These are phyloP conservation scores for Copidosoma floridanum DNA, from an alignment of 1,140 invertebrate genomes.

Conservation along the genomic window DNA sequence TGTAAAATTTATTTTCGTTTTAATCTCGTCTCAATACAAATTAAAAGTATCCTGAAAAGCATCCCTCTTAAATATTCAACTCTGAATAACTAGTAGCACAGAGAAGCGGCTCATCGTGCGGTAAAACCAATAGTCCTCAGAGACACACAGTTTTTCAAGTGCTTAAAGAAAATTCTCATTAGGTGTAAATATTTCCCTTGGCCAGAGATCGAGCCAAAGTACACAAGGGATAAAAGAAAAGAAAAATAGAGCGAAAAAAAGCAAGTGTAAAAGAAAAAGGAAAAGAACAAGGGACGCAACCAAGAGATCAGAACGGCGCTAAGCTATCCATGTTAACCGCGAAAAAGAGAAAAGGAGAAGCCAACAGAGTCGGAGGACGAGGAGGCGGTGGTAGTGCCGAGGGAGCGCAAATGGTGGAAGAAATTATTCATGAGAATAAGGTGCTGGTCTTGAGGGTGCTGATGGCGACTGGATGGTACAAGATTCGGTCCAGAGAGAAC, in stretches of 20 bases:
- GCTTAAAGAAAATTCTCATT: constrained; percentile 7
- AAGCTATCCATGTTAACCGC: not conserved
- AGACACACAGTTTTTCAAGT: too few relatives aligned
- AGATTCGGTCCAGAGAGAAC: constrained; percentile 36
- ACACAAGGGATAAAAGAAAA: too few relatives aligned
- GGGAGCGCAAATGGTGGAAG: constrained; percentile 29
- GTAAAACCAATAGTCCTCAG: too few relatives aligned
- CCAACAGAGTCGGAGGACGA: not conserved
- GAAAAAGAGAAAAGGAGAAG: not conserved
- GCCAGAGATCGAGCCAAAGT: not conserved
- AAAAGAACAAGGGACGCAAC: too few relatives aligned
- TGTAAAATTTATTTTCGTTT: too few relatives aligned
- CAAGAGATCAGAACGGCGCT: not conserved
- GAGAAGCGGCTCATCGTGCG: too few relatives aligned
- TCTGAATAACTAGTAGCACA: too few relatives aligned
- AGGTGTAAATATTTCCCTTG: constrained; percentile 10
- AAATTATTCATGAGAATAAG: constrained; percentile 48
- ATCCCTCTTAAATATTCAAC: too few relatives aligned
- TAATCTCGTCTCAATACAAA: too few relatives aligned
- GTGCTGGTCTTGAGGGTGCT: constrained; percentile 36
- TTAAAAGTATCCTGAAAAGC: too few relatives aligned
- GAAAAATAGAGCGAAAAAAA: not conserved
- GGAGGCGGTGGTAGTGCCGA: not conserved
- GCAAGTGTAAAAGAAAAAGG: too few relatives aligned
- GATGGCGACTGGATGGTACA: constrained; percentile 44